Evolutionary conservation across 2,888 invertebrate genomes (phyloP), one percentile per base, ranked within the genome.

Genomic region (Choreutis nemorana): DNA sequence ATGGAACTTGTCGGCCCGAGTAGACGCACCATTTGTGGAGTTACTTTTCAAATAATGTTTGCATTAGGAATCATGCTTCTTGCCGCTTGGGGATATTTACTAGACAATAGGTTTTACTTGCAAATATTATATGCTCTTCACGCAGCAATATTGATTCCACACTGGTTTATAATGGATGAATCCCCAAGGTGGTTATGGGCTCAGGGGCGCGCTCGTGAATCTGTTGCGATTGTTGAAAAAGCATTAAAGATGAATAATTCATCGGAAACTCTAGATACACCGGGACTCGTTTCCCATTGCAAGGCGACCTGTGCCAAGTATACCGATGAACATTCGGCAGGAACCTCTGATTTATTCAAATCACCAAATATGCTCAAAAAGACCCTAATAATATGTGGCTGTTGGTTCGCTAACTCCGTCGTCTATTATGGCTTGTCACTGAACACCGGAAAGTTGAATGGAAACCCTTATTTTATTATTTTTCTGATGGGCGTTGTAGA

Each of bases 111-210:
- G 36, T 84, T 86, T 56, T 71, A 85, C 51, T 77, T 93, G 23
- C 93, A 93, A 73, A 80, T 91, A 4, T 63, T 89, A 1, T 91
- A 91, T 54, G 92, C 88, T 1, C 58, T 87, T 28, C 93, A 93
- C 52, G 86, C 89, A 28, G 65, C 81, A 2, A 49, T 91, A 1
- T 72, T 93, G 13, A 59, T 92, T 30, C 87, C 85, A 9, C 91
- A 93, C 56, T 91, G 89, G 87, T 86, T 92, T 83, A 50, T 90
- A 14, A 87, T 94, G 83, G 92, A 93, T 45, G 93, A 94, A 65
- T 93, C 92, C 15, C 91, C 92, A 0, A 82, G 92, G 37, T 94
- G 93, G 93, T 70, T 93, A 2, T 93, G 93, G 92, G 83, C 87
- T 4, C 90, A 92, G 53, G 92, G 91, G 2, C 82, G 87, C 14